Percentiles rank a stretch among this genome's conserved stretches.
phyloP scores from a whole-genome alignment of 2,797 vertebrate species.

The Hypotaenidia philippensis region DNA sequence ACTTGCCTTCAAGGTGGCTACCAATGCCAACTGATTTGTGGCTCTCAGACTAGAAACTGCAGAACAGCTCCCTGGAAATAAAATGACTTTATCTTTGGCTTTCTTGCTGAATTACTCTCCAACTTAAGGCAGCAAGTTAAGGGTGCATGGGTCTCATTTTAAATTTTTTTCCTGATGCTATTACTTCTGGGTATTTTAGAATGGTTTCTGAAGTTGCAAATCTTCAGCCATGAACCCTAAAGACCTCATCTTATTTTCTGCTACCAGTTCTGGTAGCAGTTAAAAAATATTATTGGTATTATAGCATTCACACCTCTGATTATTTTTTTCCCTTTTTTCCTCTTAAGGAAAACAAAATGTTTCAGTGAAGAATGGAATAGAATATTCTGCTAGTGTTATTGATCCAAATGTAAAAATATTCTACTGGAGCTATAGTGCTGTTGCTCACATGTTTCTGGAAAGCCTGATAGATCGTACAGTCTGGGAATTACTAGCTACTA shows the following conservation, averaged over 20 bases:
- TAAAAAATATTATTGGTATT: neutral
- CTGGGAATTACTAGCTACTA: neutral
- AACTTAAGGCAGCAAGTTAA: neutral
- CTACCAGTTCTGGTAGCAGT: neutral
- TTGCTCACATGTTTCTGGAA: neutral
- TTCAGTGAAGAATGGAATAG: neutral
- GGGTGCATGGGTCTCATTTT: neutral
- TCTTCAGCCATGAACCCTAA: neutral
- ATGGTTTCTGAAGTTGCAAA: neutral
- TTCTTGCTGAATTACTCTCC: neutral
- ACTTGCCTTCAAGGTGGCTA: neutral
- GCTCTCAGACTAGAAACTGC: neutral
- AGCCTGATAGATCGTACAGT: neutral
- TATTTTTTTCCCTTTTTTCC: neutral
- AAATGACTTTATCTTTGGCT: neutral
- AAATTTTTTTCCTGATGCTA: neutral
- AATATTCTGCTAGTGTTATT: conserved; percentile 14
- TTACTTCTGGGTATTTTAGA: neutral
- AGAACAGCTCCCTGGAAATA: neutral
- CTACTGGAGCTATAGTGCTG: neutral
- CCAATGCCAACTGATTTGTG: neutral
- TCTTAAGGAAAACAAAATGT: neutral
- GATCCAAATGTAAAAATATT: conserved; percentile 21
- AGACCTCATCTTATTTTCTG: neutral
- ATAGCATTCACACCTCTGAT: neutral